phyloP scores from a whole-genome alignment of 1,140 invertebrate genomes.

The Patella vulgata region DNA sequence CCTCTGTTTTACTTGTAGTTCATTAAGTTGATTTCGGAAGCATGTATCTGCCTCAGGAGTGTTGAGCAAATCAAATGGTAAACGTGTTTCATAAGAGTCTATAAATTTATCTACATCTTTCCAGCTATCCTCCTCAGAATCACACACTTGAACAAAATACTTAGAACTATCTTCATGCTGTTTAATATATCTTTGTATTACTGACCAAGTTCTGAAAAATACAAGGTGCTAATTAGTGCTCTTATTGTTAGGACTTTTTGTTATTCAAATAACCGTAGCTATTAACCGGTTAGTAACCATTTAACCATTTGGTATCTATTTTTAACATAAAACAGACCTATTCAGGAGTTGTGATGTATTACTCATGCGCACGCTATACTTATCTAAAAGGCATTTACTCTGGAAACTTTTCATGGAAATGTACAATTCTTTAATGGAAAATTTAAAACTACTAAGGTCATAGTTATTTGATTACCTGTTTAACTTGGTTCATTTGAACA shows the following conservation, averaged over 20 bases:
- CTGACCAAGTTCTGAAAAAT: slow-evolving; percentile 82
- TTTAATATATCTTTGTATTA: slow-evolving; percentile 83
- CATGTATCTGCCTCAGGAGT: slow-evolving; percentile 90
- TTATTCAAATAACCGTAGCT: no score
- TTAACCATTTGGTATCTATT: no score
- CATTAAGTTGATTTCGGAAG: slow-evolving; percentile 90
- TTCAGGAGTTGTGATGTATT: no score
- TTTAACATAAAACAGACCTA: not conserved
- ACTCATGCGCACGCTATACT: no score
- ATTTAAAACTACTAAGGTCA: no score
- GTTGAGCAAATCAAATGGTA: slow-evolving; percentile 91
- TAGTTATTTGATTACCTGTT: no score
- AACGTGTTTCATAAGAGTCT: slow-evolving; percentile 72
- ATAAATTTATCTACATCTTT: slow-evolving; percentile 80
- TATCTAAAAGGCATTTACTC: no score
- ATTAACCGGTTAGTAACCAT: no score
- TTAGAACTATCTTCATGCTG: slow-evolving; percentile 88
- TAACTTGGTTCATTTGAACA: no score
- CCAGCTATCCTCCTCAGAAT: slow-evolving; percentile 80
- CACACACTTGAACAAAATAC: slow-evolving; percentile 85
- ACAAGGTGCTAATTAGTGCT: not conserved
- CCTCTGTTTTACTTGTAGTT: slow-evolving; percentile 88
- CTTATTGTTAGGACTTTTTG: not conserved
- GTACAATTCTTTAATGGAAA: no score
- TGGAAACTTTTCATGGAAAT: no score